phyloP scores from a whole-genome alignment of 2,113 vertebrate genomes.

The Aegithalos caudatus region DNA sequence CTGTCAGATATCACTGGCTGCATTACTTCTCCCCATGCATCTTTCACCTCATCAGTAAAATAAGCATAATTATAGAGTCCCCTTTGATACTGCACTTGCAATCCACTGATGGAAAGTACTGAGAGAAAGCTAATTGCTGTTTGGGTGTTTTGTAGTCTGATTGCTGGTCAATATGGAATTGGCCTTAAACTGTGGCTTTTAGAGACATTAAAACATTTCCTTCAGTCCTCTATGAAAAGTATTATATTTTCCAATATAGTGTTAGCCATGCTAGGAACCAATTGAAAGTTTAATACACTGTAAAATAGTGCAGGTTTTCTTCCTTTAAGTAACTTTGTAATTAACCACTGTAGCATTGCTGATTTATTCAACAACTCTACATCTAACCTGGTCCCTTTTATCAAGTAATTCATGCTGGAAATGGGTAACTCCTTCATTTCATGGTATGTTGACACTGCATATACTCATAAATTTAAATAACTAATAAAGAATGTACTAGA shows the following conservation, averaged over 20 bases:
- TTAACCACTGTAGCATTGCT: conserved; percentile 30
- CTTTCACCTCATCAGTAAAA: conserved; percentile 20
- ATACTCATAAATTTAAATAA: conserved; percentile 29
- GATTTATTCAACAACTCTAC: conserved; percentile 18
- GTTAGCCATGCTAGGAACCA: neutral
- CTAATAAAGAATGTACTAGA: neutral
- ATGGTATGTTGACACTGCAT: neutral
- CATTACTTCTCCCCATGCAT: neutral
- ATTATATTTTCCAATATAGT: neutral
- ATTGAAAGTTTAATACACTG: neutral
- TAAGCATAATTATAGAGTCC: neutral
- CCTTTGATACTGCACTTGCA: neutral
- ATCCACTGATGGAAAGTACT: neutral
- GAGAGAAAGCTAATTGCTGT: neutral
- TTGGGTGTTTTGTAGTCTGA: neutral
- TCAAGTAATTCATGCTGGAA: conserved; percentile 39
- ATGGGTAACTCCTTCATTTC: conserved; percentile 40
- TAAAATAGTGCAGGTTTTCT: conserved; percentile 16
- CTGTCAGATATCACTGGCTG: neutral
- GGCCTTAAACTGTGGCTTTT: neutral
- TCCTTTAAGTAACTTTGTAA: conserved; percentile 47
- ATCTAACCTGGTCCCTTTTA: conserved; percentile 7
- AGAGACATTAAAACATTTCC: neutral
- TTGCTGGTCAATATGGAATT: neutral
- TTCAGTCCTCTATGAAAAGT: neutral